A percentile compares a stretch with the other conserved stretches of the same genome.
Evolutionary conservation across 2,888 invertebrate genomes (phyloP).

Genomic region (Zygaena filipendulae): DNA sequence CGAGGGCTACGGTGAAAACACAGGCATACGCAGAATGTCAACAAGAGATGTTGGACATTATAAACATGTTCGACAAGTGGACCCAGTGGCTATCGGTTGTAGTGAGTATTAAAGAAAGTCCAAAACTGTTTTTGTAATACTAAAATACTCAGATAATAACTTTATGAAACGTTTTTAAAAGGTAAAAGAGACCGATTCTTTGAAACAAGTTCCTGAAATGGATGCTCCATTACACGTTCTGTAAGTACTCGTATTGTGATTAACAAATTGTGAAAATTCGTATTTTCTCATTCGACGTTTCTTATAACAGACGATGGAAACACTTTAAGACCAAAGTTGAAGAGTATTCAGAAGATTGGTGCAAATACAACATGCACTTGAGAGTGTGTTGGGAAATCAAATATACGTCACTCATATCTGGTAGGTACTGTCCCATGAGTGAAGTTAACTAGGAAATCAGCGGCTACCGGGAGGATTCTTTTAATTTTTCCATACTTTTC

Average conservation of each 20-base stretch:
- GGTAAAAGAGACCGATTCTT: conserved; percentile 38
- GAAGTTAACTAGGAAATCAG: too few species aligned
- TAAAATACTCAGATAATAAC: background rate
- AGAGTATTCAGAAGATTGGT: conserved; percentile 39
- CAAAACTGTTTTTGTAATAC: background rate
- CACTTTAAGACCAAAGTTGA: conserved; percentile 37
- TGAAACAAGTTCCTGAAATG: conserved; percentile 18
- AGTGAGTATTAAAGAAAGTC: conserved; percentile 35
- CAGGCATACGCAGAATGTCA: conserved; percentile 34
- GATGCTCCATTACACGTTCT: conserved; percentile 21
- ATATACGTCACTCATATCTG: conserved; percentile 33
- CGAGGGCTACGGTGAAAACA: conserved; percentile 33
- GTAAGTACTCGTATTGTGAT: too few species aligned
- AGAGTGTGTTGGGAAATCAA: conserved; percentile 43
- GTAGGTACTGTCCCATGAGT: conserved; percentile 26
- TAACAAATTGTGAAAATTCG: too few species aligned
- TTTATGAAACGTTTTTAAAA: conserved; percentile 15
- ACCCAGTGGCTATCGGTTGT: conserved; percentile 46
- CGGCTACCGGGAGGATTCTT: too few species aligned
- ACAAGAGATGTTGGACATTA: conserved; percentile 41
- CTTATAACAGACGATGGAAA: conserved; percentile 33
- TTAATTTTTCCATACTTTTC: too few species aligned
- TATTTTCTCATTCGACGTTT: too few species aligned
- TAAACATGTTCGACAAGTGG: conserved; percentile 48
- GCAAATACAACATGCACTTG: conserved; percentile 37